A percentile compares a stretch with the other conserved stretches of the same genome.
phyloP scores from a whole-genome alignment of 2,113 vertebrate species.

The Chlamydotis undulata region DNA sequence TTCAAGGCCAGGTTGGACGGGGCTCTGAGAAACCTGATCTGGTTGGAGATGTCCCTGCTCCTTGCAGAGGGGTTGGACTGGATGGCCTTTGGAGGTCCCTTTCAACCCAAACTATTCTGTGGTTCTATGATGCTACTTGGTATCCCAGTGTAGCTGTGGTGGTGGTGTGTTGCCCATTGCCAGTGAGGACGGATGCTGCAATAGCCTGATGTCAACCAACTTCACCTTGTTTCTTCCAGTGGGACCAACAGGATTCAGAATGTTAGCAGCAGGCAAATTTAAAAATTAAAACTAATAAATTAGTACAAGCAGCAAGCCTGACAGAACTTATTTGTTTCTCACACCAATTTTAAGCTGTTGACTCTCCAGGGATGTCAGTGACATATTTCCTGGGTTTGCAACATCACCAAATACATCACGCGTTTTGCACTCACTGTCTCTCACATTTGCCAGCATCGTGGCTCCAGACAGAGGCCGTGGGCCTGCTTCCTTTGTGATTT shows the following conservation, averaged over 20 bases:
- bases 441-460: not conserved
- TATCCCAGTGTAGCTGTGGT: not conserved
- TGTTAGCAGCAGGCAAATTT: not conserved
- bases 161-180: not conserved
- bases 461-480: not conserved
- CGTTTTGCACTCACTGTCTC: not conserved
- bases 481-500: not conserved
- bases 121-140: not conserved
- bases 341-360: not conserved
- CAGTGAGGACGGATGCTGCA: not conserved
- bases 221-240: not conserved
- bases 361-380: not conserved
- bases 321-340: not conserved
- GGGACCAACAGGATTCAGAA: not conserved
- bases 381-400: not conserved
- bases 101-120: no score
- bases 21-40: no score
- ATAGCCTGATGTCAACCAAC: not conserved
- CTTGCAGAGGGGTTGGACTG: no score
- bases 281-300: not conserved
- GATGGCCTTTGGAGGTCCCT: no score
- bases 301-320: not conserved
- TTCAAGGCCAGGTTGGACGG: no score
- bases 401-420: not conserved
- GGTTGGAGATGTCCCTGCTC: no score